Base-by-base conservation (phyloP, 2,888 invertebrate species). In the Drosophila falleni region DNA sequence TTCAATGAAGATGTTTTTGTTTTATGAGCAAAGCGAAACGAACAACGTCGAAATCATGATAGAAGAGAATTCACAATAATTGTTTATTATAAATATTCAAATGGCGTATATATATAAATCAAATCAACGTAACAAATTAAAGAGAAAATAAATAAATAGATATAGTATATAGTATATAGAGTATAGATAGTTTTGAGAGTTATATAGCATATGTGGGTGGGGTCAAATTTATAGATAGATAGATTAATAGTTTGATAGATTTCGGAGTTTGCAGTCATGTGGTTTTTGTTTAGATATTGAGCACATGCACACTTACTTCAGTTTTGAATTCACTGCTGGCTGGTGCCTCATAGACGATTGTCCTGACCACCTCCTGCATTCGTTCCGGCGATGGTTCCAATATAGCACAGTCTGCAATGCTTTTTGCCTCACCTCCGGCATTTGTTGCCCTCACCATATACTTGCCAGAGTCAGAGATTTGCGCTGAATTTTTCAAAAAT, bases 341-440 rank as follows among this genome's bases (percentile, higher is more conserved):
- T 13, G 90, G 89, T 35, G 89, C 79, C 73, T 95, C 95, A 81
- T 95, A 95, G 47, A 95, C 94, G 37, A 95, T 94, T 10, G 95
- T 95, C 91, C 95, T 95, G 39, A 95, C 95, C 50, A 95, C 94
- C 91, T 95, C 95, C 15, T 95, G 93, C 94, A 95, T 94, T 13
- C 95, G 94, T 75, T 95, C 95, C 0, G 95, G 95, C 5, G 95
- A 94, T 55, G 95, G 95, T 86, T 96, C 96, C 73, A 95, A 94
- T 37, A 97, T 95, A 64, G 95, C 95, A 78, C 97, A 95, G 89
- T 96, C 96, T 9, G 96, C 96, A 74, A 96, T 95, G 91, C 96
- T 96, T 90, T 95, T 95, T n/a, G 96, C 96, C 92, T 96, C 96
- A n/a, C 96, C 96, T 16, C 95, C 96, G 55, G 95, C 94, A 90